Base-by-base conservation (phyloP, 2,797 vertebrate species). In the Coregonus sp. region DNA sequence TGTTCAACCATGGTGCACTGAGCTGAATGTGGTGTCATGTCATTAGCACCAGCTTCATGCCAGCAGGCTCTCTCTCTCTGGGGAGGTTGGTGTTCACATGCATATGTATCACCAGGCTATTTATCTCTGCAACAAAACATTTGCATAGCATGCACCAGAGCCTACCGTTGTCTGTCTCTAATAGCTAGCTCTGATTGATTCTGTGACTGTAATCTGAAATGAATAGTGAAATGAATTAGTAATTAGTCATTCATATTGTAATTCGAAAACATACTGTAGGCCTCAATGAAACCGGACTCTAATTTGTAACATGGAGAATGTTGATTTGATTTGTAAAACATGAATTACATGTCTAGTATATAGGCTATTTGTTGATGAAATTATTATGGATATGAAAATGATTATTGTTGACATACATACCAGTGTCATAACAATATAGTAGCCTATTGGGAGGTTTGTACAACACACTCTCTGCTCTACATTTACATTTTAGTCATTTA, bases 101-200 rank as follows among this genome's bases (percentile, higher is more conserved):
- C 80, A 78, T 63, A 82, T 76, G 76, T 66, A 74, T 82, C 73
- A 76, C 40, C 72, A 75, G 74, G 54, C 73, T 76, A 69, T 75
- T 80, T 74, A 74, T 80, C 73, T 65, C 76, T 84, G 82, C 84
- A 85, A 85, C 78, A 84, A 75, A 0, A 5, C 74, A 80, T 79
- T 82, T 81, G 77, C 81, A 85, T 78, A 12, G 78, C 61, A 73
- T 73, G 31, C 54, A 11, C 52, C 31, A 25, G 5, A 14, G 11
- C 54, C 54, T 29, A 61, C 9, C 15, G 40, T 20, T 52, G 50
- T 51, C 20, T 71, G n/a, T 71, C 25, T 70, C 33, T 40, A 18
- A 63, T 16, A 37, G 72, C 54, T n/a, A 35, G 18, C 4, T 4
- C 16, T 33, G 25, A 25, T 11, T 63, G 40, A 47, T 11, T 47